Evolutionary conservation across 2,797 vertebrate species (phyloP).

Genomic region (Sebastes jordani): DNA sequence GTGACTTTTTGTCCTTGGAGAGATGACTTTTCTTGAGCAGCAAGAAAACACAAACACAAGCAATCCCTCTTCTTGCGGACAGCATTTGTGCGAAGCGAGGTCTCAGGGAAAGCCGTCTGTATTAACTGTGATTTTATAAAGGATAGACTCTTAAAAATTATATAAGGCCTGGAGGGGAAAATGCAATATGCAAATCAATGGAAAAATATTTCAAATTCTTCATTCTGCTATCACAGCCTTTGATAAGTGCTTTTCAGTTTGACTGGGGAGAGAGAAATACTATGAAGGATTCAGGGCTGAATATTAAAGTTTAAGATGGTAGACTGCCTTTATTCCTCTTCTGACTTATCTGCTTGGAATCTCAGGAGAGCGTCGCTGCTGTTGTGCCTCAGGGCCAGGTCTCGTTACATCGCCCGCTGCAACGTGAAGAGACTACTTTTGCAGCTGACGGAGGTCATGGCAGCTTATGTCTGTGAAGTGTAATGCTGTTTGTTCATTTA

Average conservation of each 20-base stretch:
- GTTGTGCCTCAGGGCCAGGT: constrained; percentile 2
- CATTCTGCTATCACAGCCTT: constrained; percentile 20
- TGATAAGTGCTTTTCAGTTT: constrained; percentile 42
- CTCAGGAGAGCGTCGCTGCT: constrained; percentile 31
- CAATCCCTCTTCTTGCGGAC: not conserved
- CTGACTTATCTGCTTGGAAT: constrained; percentile 43
- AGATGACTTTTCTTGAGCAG: not conserved
- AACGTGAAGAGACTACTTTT: not conserved
- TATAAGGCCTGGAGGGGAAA: not conserved
- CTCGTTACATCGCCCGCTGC: too few species aligned
- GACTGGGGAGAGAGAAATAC: constrained; percentile 4
- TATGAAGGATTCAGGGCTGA: constrained; percentile 42
- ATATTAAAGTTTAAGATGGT: constrained; percentile 49
- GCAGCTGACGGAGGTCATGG: constrained; percentile 16
- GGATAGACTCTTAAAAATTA: constrained; percentile 13
- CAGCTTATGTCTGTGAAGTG: constrained; percentile 25
- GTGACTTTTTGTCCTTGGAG: not conserved
- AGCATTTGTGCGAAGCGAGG: not conserved
- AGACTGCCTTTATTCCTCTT: constrained; percentile 13
- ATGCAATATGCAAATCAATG: constrained; percentile 51
- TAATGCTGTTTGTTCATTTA: constrained; percentile 21
- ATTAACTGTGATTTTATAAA: constrained; percentile 21
- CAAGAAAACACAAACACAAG: not conserved
- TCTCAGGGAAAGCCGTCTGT: not conserved
- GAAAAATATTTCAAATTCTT: constrained; percentile 25